Conservation (phyloP, 2,113 vertebrate genomes). For the Australoheros scitulus region DNA sequence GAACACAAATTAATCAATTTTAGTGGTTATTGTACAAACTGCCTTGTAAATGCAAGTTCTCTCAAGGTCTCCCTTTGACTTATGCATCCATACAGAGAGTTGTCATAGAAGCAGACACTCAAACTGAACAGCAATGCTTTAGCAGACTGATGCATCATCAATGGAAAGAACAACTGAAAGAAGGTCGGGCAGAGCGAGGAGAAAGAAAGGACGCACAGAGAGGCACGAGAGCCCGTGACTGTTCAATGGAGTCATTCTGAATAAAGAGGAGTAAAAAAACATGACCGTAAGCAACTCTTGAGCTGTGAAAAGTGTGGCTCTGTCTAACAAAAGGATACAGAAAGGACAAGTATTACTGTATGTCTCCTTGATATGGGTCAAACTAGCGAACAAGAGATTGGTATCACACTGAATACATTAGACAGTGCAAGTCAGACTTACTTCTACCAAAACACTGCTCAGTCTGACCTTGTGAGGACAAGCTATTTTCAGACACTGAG, state of each 20-base stretch:
- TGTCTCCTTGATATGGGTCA: conserved; percentile 36
- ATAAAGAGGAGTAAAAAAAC: background rate
- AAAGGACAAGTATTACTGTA: conserved; percentile 16
- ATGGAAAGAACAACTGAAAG: background rate
- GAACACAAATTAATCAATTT: background rate
- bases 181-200: background rate
- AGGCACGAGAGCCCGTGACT: background rate
- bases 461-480: conserved; percentile 35
- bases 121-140: background rate
- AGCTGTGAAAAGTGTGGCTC: conserved; percentile 11
- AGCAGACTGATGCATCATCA: background rate
- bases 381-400: conserved; percentile 14
- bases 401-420: conserved; percentile 38
- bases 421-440: conserved; percentile 26
- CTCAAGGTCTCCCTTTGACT: background rate
- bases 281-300: background rate
- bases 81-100: too few relatives aligned
- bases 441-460: background rate
- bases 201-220: background rate
- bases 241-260: background rate
- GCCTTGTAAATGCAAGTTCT: background rate
- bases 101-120: background rate
- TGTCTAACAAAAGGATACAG: conserved; percentile 4
- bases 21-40: background rate
- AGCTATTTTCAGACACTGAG: background rate